A percentile compares a stretch with the other conserved stretches of the same genome.
Evolutionary conservation across 2,113 vertebrate species (phyloP).

Genomic region (Sialia sialis): DNA sequence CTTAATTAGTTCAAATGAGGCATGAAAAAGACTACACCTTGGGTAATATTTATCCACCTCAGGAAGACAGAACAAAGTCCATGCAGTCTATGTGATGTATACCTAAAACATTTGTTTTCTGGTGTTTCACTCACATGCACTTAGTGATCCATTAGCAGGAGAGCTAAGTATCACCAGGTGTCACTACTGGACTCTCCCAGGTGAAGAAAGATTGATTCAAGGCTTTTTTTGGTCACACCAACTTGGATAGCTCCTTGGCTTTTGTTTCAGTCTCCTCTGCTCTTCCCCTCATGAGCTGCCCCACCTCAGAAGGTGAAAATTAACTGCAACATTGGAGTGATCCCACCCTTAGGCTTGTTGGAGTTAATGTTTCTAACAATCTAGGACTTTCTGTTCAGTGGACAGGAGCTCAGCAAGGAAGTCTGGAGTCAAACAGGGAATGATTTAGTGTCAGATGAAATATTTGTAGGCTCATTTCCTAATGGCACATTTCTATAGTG

Average conservation of each 20-base stretch:
- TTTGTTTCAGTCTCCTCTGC: neutral
- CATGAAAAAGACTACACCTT: neutral
- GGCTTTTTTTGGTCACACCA: neutral
- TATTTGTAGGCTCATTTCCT: neutral
- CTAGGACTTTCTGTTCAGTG: neutral
- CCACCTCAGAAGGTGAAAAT: neutral
- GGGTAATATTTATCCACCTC: neutral
- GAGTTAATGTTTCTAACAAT: neutral
- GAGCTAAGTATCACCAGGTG: neutral
- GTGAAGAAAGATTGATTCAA: neutral
- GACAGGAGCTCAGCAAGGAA: neutral
- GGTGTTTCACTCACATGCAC: neutral
- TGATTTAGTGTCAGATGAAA: neutral
- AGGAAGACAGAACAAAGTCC: neutral
- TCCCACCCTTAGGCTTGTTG: neutral
- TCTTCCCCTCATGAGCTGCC: neutral
- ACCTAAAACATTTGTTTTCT: neutral
- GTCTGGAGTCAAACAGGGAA: neutral
- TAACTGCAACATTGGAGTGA: neutral
- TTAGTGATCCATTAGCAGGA: neutral
- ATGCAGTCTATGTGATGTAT: neutral
- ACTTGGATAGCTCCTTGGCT: neutral
- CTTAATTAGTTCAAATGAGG: conserved; percentile 18
- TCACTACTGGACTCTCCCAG: neutral
- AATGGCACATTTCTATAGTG: neutral